phyloP scores from a whole-genome alignment of 2,113 vertebrate genomes.

The Notiomystis cincta region DNA sequence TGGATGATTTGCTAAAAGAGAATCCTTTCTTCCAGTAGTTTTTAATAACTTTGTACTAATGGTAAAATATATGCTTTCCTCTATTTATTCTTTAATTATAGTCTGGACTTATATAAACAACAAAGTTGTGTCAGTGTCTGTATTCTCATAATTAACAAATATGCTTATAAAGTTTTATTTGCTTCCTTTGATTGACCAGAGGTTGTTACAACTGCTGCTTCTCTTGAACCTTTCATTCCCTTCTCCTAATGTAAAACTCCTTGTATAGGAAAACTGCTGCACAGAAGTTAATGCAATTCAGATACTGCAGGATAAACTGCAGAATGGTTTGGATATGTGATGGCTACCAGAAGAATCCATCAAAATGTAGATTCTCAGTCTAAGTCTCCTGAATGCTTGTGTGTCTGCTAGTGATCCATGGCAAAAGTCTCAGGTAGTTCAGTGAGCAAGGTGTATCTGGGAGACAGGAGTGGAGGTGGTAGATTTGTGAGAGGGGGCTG shows the following conservation, averaged over 20 bases:
- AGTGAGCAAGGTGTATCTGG: background rate
- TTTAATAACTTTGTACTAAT: background rate
- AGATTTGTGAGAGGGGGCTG: background rate
- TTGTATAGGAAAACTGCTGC: background rate
- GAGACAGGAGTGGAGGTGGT: background rate
- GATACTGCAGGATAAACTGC: background rate
- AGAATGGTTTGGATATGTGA: background rate
- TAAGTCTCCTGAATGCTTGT: background rate
- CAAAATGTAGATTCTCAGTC: background rate
- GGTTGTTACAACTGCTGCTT: background rate
- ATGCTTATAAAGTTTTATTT: background rate
- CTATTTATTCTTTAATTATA: background rate
- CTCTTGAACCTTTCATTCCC: background rate
- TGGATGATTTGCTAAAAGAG: background rate
- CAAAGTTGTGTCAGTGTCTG: background rate
- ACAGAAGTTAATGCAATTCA: background rate
- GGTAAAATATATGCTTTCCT: background rate
- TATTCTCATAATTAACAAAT: background rate
- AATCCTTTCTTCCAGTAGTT: background rate
- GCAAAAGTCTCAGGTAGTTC: background rate
- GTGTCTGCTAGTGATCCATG: background rate
- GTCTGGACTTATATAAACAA: background rate
- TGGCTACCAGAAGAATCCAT: background rate
- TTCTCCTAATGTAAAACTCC: background rate
- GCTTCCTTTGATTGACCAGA: background rate